phyloP scores from a whole-genome alignment of 2,888 invertebrate genomes.

The Herminia tarsipennalis region DNA sequence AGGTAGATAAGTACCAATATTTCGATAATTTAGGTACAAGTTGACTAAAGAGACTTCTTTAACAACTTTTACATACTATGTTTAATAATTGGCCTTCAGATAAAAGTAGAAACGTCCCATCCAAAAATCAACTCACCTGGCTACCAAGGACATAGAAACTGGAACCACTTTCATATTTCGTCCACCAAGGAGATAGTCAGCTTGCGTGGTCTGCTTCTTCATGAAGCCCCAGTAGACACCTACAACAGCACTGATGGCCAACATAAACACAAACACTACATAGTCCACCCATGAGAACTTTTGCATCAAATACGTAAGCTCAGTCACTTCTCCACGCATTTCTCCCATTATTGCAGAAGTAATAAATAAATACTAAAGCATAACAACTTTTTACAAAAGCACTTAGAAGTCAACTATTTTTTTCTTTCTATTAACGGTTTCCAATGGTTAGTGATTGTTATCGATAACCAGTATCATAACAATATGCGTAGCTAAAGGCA shows the following conservation, averaged over 20 bases:
- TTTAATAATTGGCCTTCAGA: neutral
- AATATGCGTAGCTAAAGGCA: constrained; percentile 47
- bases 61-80: neutral
- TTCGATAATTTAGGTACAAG: too few relatives aligned
- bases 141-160: constrained; percentile 93
- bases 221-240: constrained; percentile 94
- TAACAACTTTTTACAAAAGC: constrained; percentile 8
- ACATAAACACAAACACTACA: constrained; percentile 91
- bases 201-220: constrained; percentile 86
- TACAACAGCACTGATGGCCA: constrained; percentile 90
- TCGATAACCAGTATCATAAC: constrained; percentile 28
- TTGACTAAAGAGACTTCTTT: too few relatives aligned
- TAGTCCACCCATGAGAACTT: constrained; percentile 91
- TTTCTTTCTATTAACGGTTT: constrained; percentile 4
- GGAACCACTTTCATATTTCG: constrained; percentile 93
- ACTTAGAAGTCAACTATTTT: neutral
- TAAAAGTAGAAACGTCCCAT: too few relatives aligned
- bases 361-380: constrained; percentile 4
- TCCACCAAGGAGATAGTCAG: constrained; percentile 93
- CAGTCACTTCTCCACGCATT: constrained; percentile 67
- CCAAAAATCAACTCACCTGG: constrained; percentile 86
- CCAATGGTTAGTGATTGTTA: constrained; percentile 11
- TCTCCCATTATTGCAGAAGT: constrained; percentile 55
- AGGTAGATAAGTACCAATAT: too few relatives aligned
- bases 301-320: constrained; percentile 84